phyloP scores from a whole-genome alignment of 92 coral and sea anemone genomes.

The Virgularia gustaviana region DNA sequence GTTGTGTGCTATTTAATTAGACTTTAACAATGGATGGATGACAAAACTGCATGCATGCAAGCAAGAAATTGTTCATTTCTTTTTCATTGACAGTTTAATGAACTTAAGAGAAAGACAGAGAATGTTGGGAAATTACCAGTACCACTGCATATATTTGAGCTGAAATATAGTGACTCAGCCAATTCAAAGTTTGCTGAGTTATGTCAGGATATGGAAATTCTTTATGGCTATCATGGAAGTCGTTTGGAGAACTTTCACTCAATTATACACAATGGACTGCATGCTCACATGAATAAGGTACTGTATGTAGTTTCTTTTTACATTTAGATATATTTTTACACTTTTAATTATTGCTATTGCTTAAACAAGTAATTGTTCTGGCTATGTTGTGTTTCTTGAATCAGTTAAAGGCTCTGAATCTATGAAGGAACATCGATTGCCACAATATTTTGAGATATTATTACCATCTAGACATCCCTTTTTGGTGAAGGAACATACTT shows the following conservation, averaged over 20 bases:
- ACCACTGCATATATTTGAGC: conserved; percentile 83
- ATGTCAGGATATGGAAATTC: conserved; percentile 54
- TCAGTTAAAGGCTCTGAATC: background rate
- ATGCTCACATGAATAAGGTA: conserved; percentile 91
- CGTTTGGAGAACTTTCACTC: conserved; percentile 90
- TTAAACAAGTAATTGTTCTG: too few relatives aligned
- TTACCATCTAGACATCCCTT: conserved; percentile 82
- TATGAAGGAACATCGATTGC: background rate
- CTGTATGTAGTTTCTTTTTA: too few relatives aligned
- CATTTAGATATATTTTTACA: background rate
- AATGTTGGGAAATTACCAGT: conserved; percentile 74
- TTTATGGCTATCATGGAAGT: conserved; percentile 98
- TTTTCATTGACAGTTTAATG: conserved; percentile 61
- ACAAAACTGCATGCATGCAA: background rate
- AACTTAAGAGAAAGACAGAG: conserved; percentile 76
- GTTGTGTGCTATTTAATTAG: background rate
- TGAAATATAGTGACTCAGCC: conserved; percentile 62
- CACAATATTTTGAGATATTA: too few relatives aligned
- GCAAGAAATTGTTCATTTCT: too few relatives aligned
- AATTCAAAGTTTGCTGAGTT: conserved; percentile 73
- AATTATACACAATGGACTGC: conserved; percentile 89
- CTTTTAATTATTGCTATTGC: background rate
- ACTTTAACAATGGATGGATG: background rate
- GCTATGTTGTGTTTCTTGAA: too few relatives aligned
- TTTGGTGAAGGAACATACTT: conserved; percentile 97